Percentiles rank a stretch among this genome's conserved stretches.
Conservation (phyloP, 2,113 vertebrate species). For the Tragelaphus strepsiceros region DNA sequence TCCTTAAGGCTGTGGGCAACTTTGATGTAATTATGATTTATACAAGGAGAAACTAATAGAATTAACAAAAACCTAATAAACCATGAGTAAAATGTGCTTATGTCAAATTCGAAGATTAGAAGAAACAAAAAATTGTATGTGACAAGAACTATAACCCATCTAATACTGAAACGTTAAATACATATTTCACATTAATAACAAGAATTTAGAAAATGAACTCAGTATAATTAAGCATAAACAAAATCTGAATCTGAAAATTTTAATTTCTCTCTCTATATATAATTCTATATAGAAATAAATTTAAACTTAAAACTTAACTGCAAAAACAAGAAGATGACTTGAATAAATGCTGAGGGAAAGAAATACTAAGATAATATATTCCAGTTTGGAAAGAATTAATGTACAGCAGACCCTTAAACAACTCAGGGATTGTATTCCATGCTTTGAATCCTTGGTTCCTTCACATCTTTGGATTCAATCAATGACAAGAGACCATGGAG, state of each 20-base stretch:
- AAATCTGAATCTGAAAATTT: not conserved
- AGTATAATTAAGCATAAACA: not conserved
- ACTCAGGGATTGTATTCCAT: not conserved
- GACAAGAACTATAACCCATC: not conserved
- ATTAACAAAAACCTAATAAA: not conserved
- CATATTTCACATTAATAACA: not conserved
- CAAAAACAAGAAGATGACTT: not conserved
- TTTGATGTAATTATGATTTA: not conserved
- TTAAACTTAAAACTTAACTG: not conserved
- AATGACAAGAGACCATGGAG: not conserved
- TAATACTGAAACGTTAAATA: not conserved
- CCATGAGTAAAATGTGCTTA: not conserved
- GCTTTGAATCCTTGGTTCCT: not conserved
- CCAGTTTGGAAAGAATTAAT: not conserved
- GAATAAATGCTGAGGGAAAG: not conserved
- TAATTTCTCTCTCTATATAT: not conserved
- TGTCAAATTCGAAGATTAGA: not conserved
- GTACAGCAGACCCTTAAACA: not conserved
- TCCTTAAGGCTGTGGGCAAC: not conserved
- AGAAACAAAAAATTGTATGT: not conserved
- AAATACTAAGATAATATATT: not conserved
- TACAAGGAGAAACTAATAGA: not conserved
- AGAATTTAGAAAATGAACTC: not conserved
- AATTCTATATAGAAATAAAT: not conserved
- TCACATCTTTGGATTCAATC: not conserved